Base-by-base conservation (phyloP, 1,140 invertebrate genomes). In the Drosophila ironensis region DNA sequence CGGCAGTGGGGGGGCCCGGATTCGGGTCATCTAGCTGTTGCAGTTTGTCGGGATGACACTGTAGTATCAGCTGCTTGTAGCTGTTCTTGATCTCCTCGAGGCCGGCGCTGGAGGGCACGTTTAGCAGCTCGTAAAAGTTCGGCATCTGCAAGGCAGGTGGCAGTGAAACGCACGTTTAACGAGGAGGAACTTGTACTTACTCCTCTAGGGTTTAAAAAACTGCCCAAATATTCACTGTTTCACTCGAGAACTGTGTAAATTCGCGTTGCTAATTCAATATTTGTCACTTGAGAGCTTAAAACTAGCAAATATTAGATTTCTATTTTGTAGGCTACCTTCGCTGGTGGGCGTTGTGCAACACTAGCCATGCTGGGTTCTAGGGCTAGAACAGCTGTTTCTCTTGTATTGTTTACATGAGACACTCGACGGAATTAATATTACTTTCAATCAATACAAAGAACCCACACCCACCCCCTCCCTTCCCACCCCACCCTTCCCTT, bases 41-140 rank as follows among this genome's bases (percentile, higher is more conserved):
- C 60, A 89, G 69, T 89, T 89, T 89, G 81, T 89, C 87, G 40
- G 87, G 88, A 89, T 89, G 88, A 87, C 80, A 89, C 82, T 87
- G 84, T 82, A 89, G 61, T 80, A 89, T 88, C 73, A 89, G 78
- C 73, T 88, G 80, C 33, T 89, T 89, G 70, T 89, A 89, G 74
- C 77, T 89, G 27, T 53, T 38, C 42, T 88, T 89, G 45, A 89
- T 72, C 71, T 89, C 84, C 24, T 89, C 88, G 27, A 80, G 67
- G 5, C 56, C 80, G 44, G 88, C 87, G 24, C 45, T 80, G 44
- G 80, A 27, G 4, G 35, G 6, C 12, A 64, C 66, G 41, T 88
- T 72, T 3, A 88, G 68, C 14, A 87, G 66, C 41, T 88, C 81
- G 70, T 88, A 88, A 47, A 72, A 88, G 70, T 78, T 75, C 14